phyloP scores from a whole-genome alignment of 2,888 invertebrate species.

The Anodontia alba region DNA sequence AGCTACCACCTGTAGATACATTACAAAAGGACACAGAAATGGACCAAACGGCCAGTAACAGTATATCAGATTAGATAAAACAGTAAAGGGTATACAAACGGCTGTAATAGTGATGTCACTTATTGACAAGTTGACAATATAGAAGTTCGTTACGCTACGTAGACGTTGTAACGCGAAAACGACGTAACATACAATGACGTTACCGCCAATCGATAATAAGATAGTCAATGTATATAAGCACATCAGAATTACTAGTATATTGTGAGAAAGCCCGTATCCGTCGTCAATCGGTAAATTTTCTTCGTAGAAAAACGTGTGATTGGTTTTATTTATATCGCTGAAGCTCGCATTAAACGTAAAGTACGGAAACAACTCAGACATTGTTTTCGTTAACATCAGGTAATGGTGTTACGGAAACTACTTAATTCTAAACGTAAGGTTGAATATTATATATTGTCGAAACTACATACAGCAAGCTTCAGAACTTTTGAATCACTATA shows the following conservation, averaged over 20 bases:
- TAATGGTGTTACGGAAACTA: not conserved
- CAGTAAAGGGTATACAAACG: constrained; percentile 86
- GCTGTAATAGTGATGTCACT: constrained; percentile 85
- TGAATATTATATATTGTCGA: too few relatives aligned
- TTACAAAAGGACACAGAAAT: constrained; percentile 92
- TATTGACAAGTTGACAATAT: constrained; percentile 84
- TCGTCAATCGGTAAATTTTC: constrained; percentile 24
- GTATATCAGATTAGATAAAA: constrained; percentile 91
- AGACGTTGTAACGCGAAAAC: constrained; percentile 93
- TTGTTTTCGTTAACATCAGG: not conserved
- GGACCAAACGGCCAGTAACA: constrained; percentile 93
- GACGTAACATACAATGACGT: constrained; percentile 91
- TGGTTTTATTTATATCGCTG: not conserved
- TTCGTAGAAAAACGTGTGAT: not conserved
- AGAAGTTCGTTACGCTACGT: constrained; percentile 94
- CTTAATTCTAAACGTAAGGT: too few relatives aligned
- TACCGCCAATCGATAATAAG: constrained; percentile 85
- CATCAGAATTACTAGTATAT: constrained; percentile 78
- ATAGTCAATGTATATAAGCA: constrained; percentile 85
- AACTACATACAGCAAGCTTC: too few relatives aligned
- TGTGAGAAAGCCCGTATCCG: constrained; percentile 24
- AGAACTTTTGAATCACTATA: too few relatives aligned
- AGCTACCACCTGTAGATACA: constrained; percentile 89
- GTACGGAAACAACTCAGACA: not conserved
- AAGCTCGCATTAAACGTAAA: not conserved